Percentiles rank a stretch among this genome's conserved stretches.
phyloP scores from a whole-genome alignment of 2,113 vertebrate species.

The Chloropsis cyanopogon region DNA sequence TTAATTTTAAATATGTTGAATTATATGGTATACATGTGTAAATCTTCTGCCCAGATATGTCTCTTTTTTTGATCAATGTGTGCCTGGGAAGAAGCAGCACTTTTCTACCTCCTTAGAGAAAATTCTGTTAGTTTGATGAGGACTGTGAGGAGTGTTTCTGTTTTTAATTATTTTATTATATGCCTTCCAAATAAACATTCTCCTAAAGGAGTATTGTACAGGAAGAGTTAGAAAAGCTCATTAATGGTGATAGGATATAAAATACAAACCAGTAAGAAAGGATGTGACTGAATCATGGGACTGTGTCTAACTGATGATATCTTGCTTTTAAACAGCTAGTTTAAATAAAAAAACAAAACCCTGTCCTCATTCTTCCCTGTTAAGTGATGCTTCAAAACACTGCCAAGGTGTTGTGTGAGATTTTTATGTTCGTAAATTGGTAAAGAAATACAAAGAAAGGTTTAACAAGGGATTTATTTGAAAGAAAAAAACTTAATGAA shows the following conservation, averaged over 20 bases:
- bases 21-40: neutral
- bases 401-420: neutral
- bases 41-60: neutral
- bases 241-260: neutral
- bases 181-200: neutral
- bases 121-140: neutral
- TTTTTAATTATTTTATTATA: neutral
- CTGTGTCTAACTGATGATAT: neutral
- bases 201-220: neutral
- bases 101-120: neutral
- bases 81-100: neutral
- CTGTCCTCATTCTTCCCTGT: neutral
- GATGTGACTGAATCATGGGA: neutral
- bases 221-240: neutral
- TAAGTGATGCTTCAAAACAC: neutral
- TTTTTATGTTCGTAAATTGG: neutral
- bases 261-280: neutral
- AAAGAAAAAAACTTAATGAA: neutral
- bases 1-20: fast-evolving
- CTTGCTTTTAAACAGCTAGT: neutral
- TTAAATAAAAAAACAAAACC: neutral
- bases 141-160: neutral
- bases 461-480: neutral
- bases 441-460: neutral
- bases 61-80: neutral